A percentile compares a stretch with the other conserved stretches of the same genome.
Conservation (phyloP, 2,888 invertebrate species). For the Dolomedes plantarius region DNA sequence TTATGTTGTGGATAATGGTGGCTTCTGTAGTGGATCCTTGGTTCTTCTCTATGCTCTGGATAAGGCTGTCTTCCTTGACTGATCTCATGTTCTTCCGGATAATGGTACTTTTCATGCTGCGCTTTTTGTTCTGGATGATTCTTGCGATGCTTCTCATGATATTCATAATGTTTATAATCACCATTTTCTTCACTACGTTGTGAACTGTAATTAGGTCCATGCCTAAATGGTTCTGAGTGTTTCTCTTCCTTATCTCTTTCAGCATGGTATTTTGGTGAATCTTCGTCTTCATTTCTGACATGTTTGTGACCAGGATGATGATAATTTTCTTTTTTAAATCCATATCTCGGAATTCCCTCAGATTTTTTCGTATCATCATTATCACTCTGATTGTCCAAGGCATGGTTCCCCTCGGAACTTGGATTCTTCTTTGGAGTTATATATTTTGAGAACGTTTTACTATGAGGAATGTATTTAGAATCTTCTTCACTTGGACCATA, state of each 20-base stretch:
- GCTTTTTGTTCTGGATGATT: background rate
- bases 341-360: background rate
- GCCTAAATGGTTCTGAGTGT: background rate
- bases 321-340: background rate
- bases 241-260: background rate
- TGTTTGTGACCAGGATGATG: background rate
- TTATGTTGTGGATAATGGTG: background rate
- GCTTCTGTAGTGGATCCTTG: too few relatives aligned
- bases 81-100: background rate
- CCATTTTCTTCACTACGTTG: too few relatives aligned
- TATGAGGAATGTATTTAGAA: background rate
- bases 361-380: background rate
- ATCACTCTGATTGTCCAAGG: background rate
- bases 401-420: background rate
- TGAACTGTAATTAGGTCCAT: background rate
- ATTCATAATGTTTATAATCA: background rate
- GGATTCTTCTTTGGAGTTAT: background rate
- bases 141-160: background rate
- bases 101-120: background rate
- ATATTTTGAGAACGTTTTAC: background rate
- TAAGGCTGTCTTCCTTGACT: background rate
- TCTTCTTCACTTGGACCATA: background rate
- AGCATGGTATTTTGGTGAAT: background rate
- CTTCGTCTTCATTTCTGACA: background rate
- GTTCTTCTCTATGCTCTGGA: background rate